Evolutionary conservation across 2,888 invertebrate species (phyloP), one percentile per base, ranked within the genome.

Genomic region (Siphonodentalium dalli): DNA sequence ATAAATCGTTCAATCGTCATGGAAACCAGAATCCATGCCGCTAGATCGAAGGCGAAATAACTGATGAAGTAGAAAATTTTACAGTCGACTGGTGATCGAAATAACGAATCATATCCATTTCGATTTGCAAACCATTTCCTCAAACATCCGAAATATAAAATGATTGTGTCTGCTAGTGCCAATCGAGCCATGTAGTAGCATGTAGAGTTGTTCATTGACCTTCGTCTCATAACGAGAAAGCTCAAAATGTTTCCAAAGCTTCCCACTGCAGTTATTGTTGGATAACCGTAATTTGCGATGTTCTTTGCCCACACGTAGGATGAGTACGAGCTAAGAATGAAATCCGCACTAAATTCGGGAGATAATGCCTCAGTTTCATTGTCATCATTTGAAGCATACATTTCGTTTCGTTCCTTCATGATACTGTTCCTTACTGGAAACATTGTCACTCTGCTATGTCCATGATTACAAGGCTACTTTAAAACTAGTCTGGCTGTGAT

Each of bases 1-100:
- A 74, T 57, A 42, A 67, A 72, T 26, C 74, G 43, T 43, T 76
- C 74, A 7, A 71, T 55, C 7, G 75, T 76, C 74, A 76, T 74
- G 13, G 66, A 66, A 40, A 74, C 74, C 5, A 74, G 56, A n/a
- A 70, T 57, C 75, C 75, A 75, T 9, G 66, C 71, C 27, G 72
- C 63, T 31, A 65, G 55, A 40, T 70, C 63, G 44, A 67, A 72
- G 28, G 62, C 66, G 39, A 68, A 62, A 48, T 72, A 73, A 8
- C 64, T 58, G 18, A 70, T 29, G 41, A 72, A 68, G 45, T 65
- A 63, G 21, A 72, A 48, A 7, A 51, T 29, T 35, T 60, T 61
- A 38, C 71, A 71, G 8, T 56, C 52, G 3, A 60, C 54, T 8
- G 54, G 40, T 18, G 57, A 65, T 1, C 48, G 27, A 13, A 54